Evolutionary conservation across 2,797 vertebrate genomes (phyloP), one percentile per base, ranked within the genome.

Genomic region (Sebastiscus tertius): DNA sequence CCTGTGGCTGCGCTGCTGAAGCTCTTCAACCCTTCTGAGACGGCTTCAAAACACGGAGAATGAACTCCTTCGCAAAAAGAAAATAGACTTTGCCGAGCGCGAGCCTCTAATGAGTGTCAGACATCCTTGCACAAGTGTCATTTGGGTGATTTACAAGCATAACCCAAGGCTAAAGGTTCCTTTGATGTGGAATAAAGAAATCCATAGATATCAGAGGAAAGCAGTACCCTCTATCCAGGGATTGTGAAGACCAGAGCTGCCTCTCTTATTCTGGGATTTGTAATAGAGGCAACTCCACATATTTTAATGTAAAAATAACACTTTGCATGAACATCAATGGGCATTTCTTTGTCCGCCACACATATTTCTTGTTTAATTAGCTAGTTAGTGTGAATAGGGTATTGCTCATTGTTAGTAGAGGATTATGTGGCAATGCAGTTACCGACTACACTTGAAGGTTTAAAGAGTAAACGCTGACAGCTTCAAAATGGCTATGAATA

Each of bases 131-230:
- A 65, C 79, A 71, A 86, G 79, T 93, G 91, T 92, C 94, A 94
- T 89, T 88, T 86, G 71, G 84, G 75, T 92, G 90, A 95, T 94
- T 94, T 90, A 88, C 88, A 91, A 91, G 87, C 81, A 83, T 84
- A 92, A 93, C 90, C 87, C 84, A 74, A 72, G 78, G 84, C 89
- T 87, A 92, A 83, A 71, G 70, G 73, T 71, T 62, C 34, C 82
- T 94, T 91, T 95, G 84, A 91, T 91, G 88, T 85, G 61, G 77
- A 87, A 89, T 87, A 87, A 90, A 90, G 55, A 82, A 86, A 92
- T 88, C 72, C 84, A 88, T 81, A 87, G 63, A 89, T 83, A 91
- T 87, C 84, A 91, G 64, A 85, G 62, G 49, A 70, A 83, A 82
- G 66, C 80, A 80, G 52, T 33, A 22, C 36, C 84, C 52, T 85